Conservation (phyloP, 2,888 invertebrate species). For the Harpagoxenus sublaevis region DNA sequence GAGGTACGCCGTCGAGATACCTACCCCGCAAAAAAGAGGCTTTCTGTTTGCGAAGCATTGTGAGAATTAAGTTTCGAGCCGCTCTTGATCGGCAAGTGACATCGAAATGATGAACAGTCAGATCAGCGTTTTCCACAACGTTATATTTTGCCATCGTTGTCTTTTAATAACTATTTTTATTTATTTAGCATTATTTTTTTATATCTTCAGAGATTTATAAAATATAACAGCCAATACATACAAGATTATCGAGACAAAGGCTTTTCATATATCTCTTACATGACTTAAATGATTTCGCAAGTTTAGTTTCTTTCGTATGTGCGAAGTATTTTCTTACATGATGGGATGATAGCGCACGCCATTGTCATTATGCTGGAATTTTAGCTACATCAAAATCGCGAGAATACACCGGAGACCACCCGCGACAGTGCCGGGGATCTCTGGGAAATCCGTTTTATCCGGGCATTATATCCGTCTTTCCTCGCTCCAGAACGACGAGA, state of each 20-base stretch:
- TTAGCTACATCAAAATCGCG: conserved; percentile 14
- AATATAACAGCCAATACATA: neutral
- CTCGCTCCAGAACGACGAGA: conserved; percentile 29
- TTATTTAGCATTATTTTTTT: neutral
- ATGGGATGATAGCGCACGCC: neutral
- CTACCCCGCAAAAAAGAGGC: conserved; percentile 67
- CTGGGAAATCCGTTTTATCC: conserved; percentile 49
- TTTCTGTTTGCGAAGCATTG: conserved; percentile 70
- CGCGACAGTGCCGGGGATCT: conserved; percentile 17
- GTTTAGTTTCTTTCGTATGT: neutral
- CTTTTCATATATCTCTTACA: neutral
- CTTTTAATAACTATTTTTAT: neutral
- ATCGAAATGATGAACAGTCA: neutral
- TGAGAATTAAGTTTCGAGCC: conserved; percentile 46
- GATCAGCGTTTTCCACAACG: neutral
- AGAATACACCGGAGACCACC: conserved; percentile 33
- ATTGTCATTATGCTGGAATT: conserved; percentile 20
- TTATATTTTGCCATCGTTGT: neutral
- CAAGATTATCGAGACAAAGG: neutral
- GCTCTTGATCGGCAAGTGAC: conserved; percentile 32
- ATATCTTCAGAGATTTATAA: neutral
- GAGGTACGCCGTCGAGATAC: conserved; percentile 61
- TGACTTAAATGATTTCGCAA: neutral
- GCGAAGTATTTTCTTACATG: neutral
- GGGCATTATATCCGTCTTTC: conserved; percentile 52